Percentiles rank a stretch among this genome's conserved stretches.
These are phyloP conservation scores for Drosophila orosa DNA, from an alignment of 1,140 invertebrate species.

Conservation along the genomic window DNA sequence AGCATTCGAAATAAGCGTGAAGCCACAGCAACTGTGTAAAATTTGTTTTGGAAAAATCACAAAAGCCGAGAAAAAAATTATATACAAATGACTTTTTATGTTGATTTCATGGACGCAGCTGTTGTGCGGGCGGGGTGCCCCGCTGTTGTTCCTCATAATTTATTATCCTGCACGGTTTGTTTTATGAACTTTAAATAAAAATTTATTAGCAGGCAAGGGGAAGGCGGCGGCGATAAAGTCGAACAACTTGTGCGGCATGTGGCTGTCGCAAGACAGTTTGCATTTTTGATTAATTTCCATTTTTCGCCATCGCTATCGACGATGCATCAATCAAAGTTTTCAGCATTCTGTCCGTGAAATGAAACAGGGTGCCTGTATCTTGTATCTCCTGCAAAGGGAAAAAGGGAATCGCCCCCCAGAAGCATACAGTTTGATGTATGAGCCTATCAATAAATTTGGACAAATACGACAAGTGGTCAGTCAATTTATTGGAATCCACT, in stretches of 20 bases:
- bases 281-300: constrained; percentile 61
- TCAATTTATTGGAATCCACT: constrained; percentile 11
- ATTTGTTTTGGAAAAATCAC: constrained; percentile 50
- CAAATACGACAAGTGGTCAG: constrained; percentile 41
- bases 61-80: constrained; percentile 48
- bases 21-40: constrained; percentile 61
- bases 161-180: constrained; percentile 70
- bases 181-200: constrained; percentile 79
- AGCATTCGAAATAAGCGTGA: constrained; percentile 65
- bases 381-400: not conserved
- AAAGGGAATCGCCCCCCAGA: not conserved
- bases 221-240: constrained; percentile 38
- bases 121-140: constrained; percentile 38
- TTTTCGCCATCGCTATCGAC: constrained; percentile 45
- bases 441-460: constrained; percentile 42
- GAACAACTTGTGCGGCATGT: constrained; percentile 55
- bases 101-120: constrained; percentile 79
- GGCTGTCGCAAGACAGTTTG: constrained; percentile 57
- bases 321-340: constrained; percentile 64
- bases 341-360: constrained; percentile 51
- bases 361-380: constrained; percentile 19
- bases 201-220: constrained; percentile 59
- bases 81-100: constrained; percentile 81
- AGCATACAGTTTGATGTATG: constrained; percentile 35
- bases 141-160: constrained; percentile 59